Evolutionary conservation across 2,888 invertebrate genomes (phyloP), one percentile per base, ranked within the genome.

Genomic region (Euplagia quadripunctaria): DNA sequence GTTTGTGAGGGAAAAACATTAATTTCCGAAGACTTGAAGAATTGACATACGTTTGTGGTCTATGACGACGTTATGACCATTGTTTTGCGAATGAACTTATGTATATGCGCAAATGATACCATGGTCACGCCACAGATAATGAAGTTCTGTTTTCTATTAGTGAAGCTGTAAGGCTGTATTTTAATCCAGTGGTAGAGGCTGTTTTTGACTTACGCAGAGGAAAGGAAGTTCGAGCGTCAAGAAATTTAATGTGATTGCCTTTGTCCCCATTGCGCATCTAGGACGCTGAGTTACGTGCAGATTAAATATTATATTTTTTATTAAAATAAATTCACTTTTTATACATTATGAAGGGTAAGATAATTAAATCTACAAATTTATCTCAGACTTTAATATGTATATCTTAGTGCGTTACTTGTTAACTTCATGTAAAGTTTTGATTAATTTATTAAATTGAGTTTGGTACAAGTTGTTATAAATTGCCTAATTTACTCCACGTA

Each of bases 371-470:
- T 61, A 42, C 11, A 72, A 64, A 76, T 55, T 71, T 67, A 6
- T 4, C 4, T 17, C 16, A 67, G 66, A 31, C 31, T 5, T 61
- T 67, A 63, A 76, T 72, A 61, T 63, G 11, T 72, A 58, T 31
- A 43, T 72, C 31, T 61, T 67, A 73, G 43, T 75, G 65, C 70
- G 52, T 72, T 70, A 74, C 71, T 70, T 70, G 61, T 68, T 73
- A 78, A 74, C 66, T 73, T 72, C 49, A 65, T 70, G 49, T 63
- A 52, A 79, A 79, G 70, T 83, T 79, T 31, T 75, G 43, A 79
- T 75, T 78, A 78, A 82, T 77, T 82, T 76, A 77, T 79, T 74
- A 80, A 77, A 84, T 77, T 76, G 65, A 72, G 76, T 81, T 78
- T 78, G 68, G 51, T 52, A 64, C 43, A 72, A 73, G 63, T 75